Evolutionary conservation across 2,888 invertebrate genomes (phyloP), one percentile per base, ranked within the genome.

Genomic region (Phalangium opilio): DNA sequence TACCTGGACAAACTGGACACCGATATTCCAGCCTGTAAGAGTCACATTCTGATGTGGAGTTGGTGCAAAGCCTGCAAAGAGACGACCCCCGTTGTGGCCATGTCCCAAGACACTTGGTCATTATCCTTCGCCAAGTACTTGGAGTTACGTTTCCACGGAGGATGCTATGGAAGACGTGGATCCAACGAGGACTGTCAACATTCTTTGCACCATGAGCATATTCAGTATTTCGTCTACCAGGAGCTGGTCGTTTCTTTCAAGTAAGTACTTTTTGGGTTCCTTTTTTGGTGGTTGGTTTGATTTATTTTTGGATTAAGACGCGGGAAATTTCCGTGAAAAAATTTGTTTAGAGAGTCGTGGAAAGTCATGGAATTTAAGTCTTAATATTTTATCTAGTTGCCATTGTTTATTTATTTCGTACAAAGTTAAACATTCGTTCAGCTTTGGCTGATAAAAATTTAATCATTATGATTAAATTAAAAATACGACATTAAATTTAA

Each of bases 91-190:
- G 76, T 83, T 44, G 76, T 81, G 1, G 78, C 81, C 2, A 76
- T 90, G 70, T 78, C 81, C 1, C 70, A 75, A 43, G 79, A 82
- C 57, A 78, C 87, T 2, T 83, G 85, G 76, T 75, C 79, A 12
- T 73, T 86, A 56, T 87, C 91, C 1, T 81, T 90, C 63, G 89
- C 86, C 34, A 91, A 90, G 67, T 91, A 84, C 67, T 69, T 91
- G 55, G 86, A 90, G 63, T 70, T 87, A 51, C 75, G 83, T 43
- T 83, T 86, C 64, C 80, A 86, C 64, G 81, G 80, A 1, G 74
- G 75, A 43, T 71, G 76, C 32, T 87, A 83, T 62, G 72, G 70
- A 32, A 73, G 81, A 48, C 67, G 78, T 44, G 75, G 73, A 60
- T 53, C 63, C 60, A 20, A 51, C 54, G 40, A 58, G 18, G 43